Conservation (phyloP, 2,888 invertebrate species). For the Diogma glabrata region DNA sequence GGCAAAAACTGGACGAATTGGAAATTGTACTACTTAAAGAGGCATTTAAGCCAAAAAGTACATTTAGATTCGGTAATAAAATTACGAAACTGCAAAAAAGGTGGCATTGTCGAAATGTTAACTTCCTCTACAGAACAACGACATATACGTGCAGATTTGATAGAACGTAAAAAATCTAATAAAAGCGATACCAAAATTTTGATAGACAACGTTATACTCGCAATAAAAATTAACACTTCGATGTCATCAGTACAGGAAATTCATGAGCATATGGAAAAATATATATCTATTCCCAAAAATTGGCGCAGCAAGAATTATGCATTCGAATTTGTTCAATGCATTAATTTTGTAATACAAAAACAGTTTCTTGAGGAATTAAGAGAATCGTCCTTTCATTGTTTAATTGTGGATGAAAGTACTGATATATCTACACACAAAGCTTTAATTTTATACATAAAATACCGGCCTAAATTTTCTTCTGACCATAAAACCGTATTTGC, state of each 20-base stretch:
- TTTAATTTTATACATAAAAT: slow-evolving; percentile 11
- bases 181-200: slow-evolving; percentile 9
- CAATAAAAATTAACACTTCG: slow-evolving; percentile 12
- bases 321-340: slow-evolving; percentile 9
- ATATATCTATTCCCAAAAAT: slow-evolving; percentile 7
- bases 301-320: slow-evolving; percentile 7
- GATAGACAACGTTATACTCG: slow-evolving; percentile 9
- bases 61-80: slow-evolving; percentile 8
- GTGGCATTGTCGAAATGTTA: slow-evolving; percentile 8
- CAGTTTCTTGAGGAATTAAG: slow-evolving; percentile 8
- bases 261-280: slow-evolving; percentile 7
- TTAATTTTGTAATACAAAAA: slow-evolving; percentile 11
- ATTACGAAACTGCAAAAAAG: slow-evolving; percentile 9
- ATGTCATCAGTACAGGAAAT: slow-evolving; percentile 3
- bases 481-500: not conserved
- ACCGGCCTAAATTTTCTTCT: slow-evolving; percentile 5
- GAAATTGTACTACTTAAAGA: slow-evolving; percentile 8
- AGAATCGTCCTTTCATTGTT: slow-evolving; percentile 8
- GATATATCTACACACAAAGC: slow-evolving; percentile 7
- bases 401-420: slow-evolving; percentile 10
- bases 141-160: slow-evolving; percentile 4
- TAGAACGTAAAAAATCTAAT: slow-evolving; percentile 7
- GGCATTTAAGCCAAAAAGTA: slow-evolving; percentile 8
- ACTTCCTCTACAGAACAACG: slow-evolving; percentile 7
- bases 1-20: not conserved